Conservation (phyloP, 2,113 vertebrate species). For the Coptodon rendalli region DNA sequence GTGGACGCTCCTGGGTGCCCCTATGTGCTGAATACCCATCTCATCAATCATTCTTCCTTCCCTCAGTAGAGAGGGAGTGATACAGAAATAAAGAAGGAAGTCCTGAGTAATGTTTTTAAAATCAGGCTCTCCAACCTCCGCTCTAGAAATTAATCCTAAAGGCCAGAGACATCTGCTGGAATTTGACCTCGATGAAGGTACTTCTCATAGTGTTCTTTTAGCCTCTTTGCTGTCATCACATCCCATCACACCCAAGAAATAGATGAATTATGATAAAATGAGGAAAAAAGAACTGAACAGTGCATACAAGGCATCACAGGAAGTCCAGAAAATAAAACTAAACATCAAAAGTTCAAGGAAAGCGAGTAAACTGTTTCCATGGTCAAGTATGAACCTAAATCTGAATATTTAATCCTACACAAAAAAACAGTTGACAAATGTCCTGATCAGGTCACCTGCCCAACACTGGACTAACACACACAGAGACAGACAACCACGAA, state of each 20-base stretch:
- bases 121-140: conserved; percentile 36
- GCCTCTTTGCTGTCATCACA: not conserved
- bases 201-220: not conserved
- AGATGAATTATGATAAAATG: not conserved
- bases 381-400: not conserved
- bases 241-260: not conserved
- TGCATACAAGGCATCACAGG: not conserved
- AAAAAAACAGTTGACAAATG: not conserved
- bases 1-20: conserved; percentile 65
- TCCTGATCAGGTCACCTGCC: not conserved
- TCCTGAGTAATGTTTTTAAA: conserved; percentile 52
- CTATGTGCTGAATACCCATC: conserved; percentile 55
- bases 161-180: conserved; percentile 29
- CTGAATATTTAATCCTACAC: not conserved
- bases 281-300: not conserved
- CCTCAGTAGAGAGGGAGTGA: conserved; percentile 34
- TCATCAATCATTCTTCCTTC: conserved; percentile 71
- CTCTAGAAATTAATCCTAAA: conserved; percentile 55
- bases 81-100: conserved; percentile 35
- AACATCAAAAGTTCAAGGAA: not conserved
- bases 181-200: conserved; percentile 33
- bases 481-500: not conserved
- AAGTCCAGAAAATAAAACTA: not conserved
- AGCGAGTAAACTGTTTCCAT: not conserved
- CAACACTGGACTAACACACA: not conserved